Base-by-base conservation (phyloP, 2,797 vertebrate species). In the Apodemus agrarius region DNA sequence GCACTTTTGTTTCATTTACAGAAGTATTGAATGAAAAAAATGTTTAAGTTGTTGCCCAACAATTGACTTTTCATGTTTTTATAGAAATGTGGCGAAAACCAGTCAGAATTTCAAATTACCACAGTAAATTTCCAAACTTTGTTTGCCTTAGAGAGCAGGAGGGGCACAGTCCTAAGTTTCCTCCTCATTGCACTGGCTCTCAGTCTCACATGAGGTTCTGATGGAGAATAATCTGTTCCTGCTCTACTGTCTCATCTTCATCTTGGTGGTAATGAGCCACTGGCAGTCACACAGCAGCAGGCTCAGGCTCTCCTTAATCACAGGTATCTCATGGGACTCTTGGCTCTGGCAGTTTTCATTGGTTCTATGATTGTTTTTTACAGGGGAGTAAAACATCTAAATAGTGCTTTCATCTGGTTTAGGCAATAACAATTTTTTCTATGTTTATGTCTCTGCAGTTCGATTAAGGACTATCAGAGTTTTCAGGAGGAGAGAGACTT, bases 351-450 rank as follows among this genome's bases (percentile, higher is more conserved):
- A 82, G 29, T 95, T 95, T 84, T 89, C 7, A 94, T 95, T 67
- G 37, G 34, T 80, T 65, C 17, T 74, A 59, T 57, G 17, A 37
- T 84, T 95, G 31, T 61, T 94, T 95, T 54, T 65, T 75, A 9
- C 57, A 91, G 87, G 65, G 91, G 54, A 95, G 84, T 67, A 94
- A 93, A 95, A 96, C 43, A 19, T 93, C 40, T 85, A 81, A 83
- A 61, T n/a, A 94, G 54, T 1, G 1, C 52, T 95, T 96, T 93
- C 16, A 82, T 37, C 26, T 75, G 59, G 31, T 54, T 78, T 63
- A n/a, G 29, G 54, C 8, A 83, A 40, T 17, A 57, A 31, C 26
- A 31, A 54, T 82, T 2, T 34, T 24, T 34, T 34, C 21, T 8
- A 0, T 21, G 3, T 34, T 75, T 91, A 43, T 85, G 57, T 34